These are phyloP conservation scores for Syrphus vitripennis DNA, from an alignment of 2,888 invertebrate genomes.

Conservation along the genomic window DNA sequence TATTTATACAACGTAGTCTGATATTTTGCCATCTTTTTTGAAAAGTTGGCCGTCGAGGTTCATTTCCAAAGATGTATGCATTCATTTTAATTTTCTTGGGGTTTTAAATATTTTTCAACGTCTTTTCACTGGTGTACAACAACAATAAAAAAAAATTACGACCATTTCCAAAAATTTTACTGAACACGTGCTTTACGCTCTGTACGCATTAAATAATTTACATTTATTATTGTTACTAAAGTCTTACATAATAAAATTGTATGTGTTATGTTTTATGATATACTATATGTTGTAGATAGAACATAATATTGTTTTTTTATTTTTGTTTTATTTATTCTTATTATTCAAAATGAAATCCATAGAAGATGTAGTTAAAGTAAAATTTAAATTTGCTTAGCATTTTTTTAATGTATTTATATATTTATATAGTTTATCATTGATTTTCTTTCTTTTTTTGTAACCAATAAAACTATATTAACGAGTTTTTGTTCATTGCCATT, in stretches of 20 bases:
- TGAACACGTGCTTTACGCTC: neutral
- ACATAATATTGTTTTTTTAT: constrained; percentile 11
- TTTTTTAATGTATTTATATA: constrained; percentile 54
- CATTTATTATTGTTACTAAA: constrained; percentile 70
- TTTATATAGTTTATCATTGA: constrained; percentile 55
- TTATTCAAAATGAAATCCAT: constrained; percentile 44
- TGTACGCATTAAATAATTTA: constrained; percentile 59
- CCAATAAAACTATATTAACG: constrained; percentile 65
- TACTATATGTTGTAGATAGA: constrained; percentile 16
- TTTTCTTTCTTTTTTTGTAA: constrained; percentile 29
- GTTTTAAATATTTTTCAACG: too few species aligned
- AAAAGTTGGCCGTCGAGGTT: too few species aligned
- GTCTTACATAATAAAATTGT: constrained; percentile 59
- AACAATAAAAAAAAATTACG: too few species aligned
- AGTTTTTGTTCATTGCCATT: constrained; percentile 48
- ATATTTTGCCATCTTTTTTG: too few species aligned
- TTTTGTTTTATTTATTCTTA: neutral
- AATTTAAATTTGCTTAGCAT: constrained; percentile 47
- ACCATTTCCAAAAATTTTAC: neutral
- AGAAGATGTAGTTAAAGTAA: constrained; percentile 42
- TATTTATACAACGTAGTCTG: too few species aligned
- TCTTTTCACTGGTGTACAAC: too few species aligned
- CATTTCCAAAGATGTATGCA: too few species aligned
- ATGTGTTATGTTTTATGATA: constrained; percentile 41
- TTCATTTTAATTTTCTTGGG: too few species aligned